Evolutionary conservation across 2,888 invertebrate genomes (phyloP).

Genomic region (Macaria liturata): DNA sequence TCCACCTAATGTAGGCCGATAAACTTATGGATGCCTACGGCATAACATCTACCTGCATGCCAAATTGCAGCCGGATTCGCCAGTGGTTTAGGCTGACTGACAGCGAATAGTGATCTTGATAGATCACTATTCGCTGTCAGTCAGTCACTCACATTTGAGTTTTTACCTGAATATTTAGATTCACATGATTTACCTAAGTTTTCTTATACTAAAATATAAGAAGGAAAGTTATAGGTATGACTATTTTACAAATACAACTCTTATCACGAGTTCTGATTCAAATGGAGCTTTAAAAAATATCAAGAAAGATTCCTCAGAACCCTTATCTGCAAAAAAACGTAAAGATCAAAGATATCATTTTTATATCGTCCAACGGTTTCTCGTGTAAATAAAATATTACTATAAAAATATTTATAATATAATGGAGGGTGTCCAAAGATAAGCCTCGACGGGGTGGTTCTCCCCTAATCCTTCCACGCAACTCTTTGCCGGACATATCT

Average conservation of each 20-base stretch:
- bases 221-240: too few relatives aligned
- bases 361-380: conserved; percentile 44
- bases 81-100: too few relatives aligned
- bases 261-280: conserved; percentile 7
- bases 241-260: not conserved
- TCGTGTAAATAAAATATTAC: conserved; percentile 73
- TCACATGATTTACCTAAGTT: too few relatives aligned
- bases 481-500: conserved; percentile 70
- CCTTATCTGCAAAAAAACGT: conserved; percentile 36
- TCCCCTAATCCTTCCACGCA: conserved; percentile 61
- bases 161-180: too few relatives aligned
- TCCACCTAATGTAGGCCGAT: too few relatives aligned
- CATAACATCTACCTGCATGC: too few relatives aligned
- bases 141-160: too few relatives aligned
- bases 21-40: too few relatives aligned
- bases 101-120: too few relatives aligned
- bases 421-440: conserved; percentile 56
- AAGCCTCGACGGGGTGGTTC: conserved; percentile 52
- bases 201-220: too few relatives aligned
- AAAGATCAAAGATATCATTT: conserved; percentile 67
- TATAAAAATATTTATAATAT: conserved; percentile 69
- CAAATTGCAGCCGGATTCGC: too few relatives aligned
- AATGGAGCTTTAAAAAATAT: conserved; percentile 19
- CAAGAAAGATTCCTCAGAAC: conserved; percentile 14
- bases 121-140: too few relatives aligned